phyloP scores from a whole-genome alignment of 92 coral and sea anemone genomes.

The Epizoanthus scotinus region DNA sequence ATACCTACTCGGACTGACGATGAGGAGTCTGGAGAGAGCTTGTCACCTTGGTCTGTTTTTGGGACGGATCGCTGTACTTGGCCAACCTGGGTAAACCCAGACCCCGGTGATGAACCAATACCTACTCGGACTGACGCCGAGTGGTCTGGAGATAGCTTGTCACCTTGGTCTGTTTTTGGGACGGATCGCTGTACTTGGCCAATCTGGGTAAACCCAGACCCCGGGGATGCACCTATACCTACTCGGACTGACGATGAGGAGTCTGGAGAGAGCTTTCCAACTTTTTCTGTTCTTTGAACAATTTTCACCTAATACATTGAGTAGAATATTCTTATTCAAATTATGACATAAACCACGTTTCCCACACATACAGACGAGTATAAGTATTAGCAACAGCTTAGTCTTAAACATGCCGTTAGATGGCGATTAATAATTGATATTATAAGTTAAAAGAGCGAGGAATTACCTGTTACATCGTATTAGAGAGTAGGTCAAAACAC shows the following conservation, averaged over 20 bases:
- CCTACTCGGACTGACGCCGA: neutral
- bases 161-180: neutral
- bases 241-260: neutral
- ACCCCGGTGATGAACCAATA: neutral
- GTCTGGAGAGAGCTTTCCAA: neutral
- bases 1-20: neutral
- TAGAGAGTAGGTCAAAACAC: too few relatives aligned
- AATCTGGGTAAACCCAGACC: conserved; percentile 3
- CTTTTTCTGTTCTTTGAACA: neutral
- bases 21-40: neutral
- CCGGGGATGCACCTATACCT: neutral
- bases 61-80: conserved; percentile 30
- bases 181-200: conserved; percentile 27
- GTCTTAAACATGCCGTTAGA: too few relatives aligned
- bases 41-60: neutral
- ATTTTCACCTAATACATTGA: conserved; percentile 12
- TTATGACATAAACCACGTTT: neutral
- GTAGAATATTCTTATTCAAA: neutral
- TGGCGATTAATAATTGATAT: too few relatives aligned
- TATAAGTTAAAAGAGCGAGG: too few relatives aligned
- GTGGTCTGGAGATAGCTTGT: neutral
- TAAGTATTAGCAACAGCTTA: neutral
- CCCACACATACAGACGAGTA: neutral
- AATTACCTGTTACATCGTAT: too few relatives aligned
- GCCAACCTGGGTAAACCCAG: conserved; percentile 9